Evolutionary conservation across 2,797 vertebrate species (phyloP).

Genomic region (Bufotes viridis): DNA sequence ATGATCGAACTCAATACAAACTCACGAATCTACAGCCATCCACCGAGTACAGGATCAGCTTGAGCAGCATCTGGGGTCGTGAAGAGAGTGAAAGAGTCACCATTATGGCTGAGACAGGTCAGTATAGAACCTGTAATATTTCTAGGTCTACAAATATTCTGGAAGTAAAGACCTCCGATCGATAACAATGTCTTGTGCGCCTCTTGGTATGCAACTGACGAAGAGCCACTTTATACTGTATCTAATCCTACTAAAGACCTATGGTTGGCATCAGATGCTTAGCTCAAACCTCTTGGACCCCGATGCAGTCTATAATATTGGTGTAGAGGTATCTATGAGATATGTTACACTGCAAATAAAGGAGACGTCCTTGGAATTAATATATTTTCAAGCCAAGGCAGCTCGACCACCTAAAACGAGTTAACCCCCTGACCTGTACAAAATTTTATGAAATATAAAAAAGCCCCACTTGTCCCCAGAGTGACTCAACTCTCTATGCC

Average conservation of each 20-base stretch:
- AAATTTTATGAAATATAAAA: too few species aligned
- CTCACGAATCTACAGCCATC: conserved; percentile 87
- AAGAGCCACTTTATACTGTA: background rate
- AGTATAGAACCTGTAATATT: conserved; percentile 13
- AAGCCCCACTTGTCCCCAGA: too few species aligned
- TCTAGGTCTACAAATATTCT: background rate
- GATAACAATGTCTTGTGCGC: background rate
- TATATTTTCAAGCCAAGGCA: too few species aligned
- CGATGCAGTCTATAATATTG: background rate
- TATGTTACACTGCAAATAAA: too few species aligned
- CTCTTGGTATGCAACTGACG: background rate
- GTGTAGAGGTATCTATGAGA: too few species aligned
- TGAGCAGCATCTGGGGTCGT: conserved; percentile 85
- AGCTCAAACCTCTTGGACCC: background rate
- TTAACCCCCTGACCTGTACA: too few species aligned
- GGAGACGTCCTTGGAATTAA: too few species aligned
- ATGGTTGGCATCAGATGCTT: background rate
- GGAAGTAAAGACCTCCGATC: background rate
- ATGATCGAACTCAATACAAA: conserved; percentile 82
- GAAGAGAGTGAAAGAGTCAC: conserved; percentile 88
- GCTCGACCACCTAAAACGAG: too few species aligned
- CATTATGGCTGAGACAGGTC: conserved; percentile 83
- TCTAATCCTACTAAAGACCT: background rate
- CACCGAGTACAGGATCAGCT: conserved; percentile 87
- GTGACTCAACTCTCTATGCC: too few species aligned